A percentile compares a stretch with the other conserved stretches of the same genome.
Evolutionary conservation across 1,140 invertebrate species (phyloP).

Genomic region (Drosophila tropicalis): DNA sequence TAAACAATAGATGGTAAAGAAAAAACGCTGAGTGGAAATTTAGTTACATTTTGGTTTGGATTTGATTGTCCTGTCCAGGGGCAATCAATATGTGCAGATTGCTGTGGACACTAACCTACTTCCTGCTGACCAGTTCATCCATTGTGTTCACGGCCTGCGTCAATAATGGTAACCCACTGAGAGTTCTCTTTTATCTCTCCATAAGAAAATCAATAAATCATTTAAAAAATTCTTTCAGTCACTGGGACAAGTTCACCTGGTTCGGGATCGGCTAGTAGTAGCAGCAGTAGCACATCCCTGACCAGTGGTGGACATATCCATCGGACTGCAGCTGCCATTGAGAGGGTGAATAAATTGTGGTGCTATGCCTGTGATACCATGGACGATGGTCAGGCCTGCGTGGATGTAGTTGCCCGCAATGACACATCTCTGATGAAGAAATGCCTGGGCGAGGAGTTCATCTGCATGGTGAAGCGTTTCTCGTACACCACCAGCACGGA

Average conservation of each 20-base stretch:
- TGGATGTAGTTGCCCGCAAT: constrained; percentile 85
- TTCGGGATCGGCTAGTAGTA: constrained; percentile 23
- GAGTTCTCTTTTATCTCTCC: not conserved
- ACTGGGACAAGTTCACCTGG: constrained; percentile 84
- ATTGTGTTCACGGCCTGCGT: constrained; percentile 73
- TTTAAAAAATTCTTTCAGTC: constrained; percentile 35
- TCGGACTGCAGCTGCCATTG: constrained; percentile 89
- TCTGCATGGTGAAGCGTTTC: constrained; percentile 92
- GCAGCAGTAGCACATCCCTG: constrained; percentile 50
- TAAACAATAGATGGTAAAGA: constrained; percentile 42
- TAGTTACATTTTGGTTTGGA: constrained; percentile 22
- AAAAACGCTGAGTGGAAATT: constrained; percentile 19
- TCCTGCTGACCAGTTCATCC: constrained; percentile 65
- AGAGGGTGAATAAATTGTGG: constrained; percentile 89
- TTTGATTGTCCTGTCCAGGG: constrained; percentile 40
- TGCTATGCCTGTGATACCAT: constrained; percentile 92
- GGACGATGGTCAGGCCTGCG: constrained; percentile 87
- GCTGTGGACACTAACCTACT: constrained; percentile 62
- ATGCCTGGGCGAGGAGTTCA: constrained; percentile 89
- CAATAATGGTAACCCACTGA: constrained; percentile 60
- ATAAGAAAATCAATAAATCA: constrained; percentile 72
- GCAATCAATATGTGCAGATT: constrained; percentile 53
- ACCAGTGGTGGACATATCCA: constrained; percentile 84
- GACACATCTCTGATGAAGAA: constrained; percentile 87
- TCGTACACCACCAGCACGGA: constrained; percentile 92